Evolutionary conservation across 2,797 vertebrate species (phyloP).

Genomic region (Acipenser ruthenus): DNA sequence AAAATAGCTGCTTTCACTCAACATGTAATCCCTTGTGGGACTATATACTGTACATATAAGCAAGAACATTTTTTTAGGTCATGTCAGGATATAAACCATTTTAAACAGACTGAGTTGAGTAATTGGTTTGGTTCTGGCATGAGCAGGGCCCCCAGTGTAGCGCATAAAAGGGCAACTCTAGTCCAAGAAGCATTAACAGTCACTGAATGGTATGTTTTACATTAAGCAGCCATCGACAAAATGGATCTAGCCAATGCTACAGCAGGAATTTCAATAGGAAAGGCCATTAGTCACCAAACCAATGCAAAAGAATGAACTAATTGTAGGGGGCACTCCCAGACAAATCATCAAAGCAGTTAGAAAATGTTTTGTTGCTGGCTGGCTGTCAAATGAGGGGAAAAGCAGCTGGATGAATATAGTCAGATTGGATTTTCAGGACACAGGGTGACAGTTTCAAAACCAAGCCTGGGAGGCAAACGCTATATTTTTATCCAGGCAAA

Average conservation of each 20-base stretch:
- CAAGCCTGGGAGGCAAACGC: neutral
- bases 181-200: conserved; percentile 23
- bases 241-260: conserved; percentile 21
- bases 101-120: conserved; percentile 25
- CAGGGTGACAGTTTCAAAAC: conserved; percentile 6
- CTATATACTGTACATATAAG: no score
- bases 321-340: conserved; percentile 7
- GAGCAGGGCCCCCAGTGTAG: conserved; percentile 16
- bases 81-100: conserved; percentile 17
- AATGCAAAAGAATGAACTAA: conserved; percentile 24
- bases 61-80: conserved; percentile 1
- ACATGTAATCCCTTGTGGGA: no score
- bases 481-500: neutral
- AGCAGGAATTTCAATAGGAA: conserved; percentile 26
- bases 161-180: conserved; percentile 19
- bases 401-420: neutral
- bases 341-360: conserved; percentile 8
- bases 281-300: conserved; percentile 31
- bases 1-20: no score
- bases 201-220: conserved; percentile 17
- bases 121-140: conserved; percentile 16
- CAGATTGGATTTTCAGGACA: neutral
- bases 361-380: neutral
- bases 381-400: neutral
- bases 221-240: conserved; percentile 20